phyloP scores from a whole-genome alignment of 2,888 invertebrate species.

The Cotesia congregata region DNA sequence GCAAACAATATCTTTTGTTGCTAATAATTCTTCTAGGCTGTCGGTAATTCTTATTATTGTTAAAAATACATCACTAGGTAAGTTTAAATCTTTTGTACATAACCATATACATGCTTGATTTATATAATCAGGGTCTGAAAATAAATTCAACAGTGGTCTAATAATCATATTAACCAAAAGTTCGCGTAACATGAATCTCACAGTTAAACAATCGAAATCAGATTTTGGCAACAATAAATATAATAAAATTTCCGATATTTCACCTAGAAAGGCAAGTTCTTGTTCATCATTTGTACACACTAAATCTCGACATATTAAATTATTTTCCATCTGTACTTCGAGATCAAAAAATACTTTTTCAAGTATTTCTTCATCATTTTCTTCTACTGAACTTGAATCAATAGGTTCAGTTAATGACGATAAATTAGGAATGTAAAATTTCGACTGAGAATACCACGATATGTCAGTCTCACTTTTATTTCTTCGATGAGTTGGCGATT shows the following conservation, averaged over 20 bases:
- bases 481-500: slow-evolving; percentile 75
- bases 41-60: slow-evolving; percentile 85
- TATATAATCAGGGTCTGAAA: slow-evolving; percentile 92
- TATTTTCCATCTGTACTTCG: slow-evolving; percentile 89
- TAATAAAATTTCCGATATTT: slow-evolving; percentile 85
- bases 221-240: slow-evolving; percentile 87
- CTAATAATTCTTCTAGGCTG: slow-evolving; percentile 85
- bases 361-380: slow-evolving; percentile 68
- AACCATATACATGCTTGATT: slow-evolving; percentile 91
- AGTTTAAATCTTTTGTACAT: slow-evolving; percentile 82
- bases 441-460: slow-evolving; percentile 78
- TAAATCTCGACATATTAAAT: slow-evolving; percentile 82
- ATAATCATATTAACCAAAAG: slow-evolving; percentile 82
- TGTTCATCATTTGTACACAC: slow-evolving; percentile 80
- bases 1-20: slow-evolving; percentile 83
- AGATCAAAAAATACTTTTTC: slow-evolving; percentile 90
- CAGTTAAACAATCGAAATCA: slow-evolving; percentile 86
- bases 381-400: slow-evolving; percentile 54
- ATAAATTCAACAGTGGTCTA: slow-evolving; percentile 78
- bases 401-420: slow-evolving; percentile 63
- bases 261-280: slow-evolving; percentile 83
- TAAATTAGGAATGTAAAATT: slow-evolving; percentile 73
- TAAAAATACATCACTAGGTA: slow-evolving; percentile 89
- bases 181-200: slow-evolving; percentile 83
- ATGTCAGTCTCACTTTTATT: slow-evolving; percentile 84